Base-by-base conservation (phyloP, 2,113 vertebrate genomes). In the Illadopsis cleaveri region DNA sequence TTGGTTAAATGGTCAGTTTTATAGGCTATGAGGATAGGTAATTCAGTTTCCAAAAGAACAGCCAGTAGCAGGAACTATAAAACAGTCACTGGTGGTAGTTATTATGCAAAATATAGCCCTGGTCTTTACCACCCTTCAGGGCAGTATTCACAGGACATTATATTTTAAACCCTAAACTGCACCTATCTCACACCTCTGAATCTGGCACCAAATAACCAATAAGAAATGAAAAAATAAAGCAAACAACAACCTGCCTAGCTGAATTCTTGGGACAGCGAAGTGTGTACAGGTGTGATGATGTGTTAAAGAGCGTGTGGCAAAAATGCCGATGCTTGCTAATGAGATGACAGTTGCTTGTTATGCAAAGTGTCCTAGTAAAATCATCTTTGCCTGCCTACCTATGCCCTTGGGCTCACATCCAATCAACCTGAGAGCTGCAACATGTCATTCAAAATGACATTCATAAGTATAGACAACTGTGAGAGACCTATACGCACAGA, bases 301-400 rank as follows among this genome's bases (percentile, higher is more conserved):
- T 88, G 95, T 96, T 97, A 97, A 98, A 96, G 91, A 97, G 91
- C 85, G 91, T 85, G 91, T 93, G 86, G 90, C 85, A 96, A 96
- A 96, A 92, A 97, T 93, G 89, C 66, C 90, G 91, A 2, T 82
- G 77, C 82, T 90, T 95, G 76, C 89, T 97, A 97, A 96, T 95
- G 93, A 97, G 94, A 96, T 97, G 96, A 85, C 90, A 95, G 94
- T 90, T 94, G 54, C 93, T 91, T 93, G 73, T 78, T 95, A 94
- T 96, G 91, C 93, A 96, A 96, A 95, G 72, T 94, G 84, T 93
- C 94, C 82, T 44, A 42, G 92, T 72, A 82, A 96, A 97, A 94
- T 93, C 75, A 78, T 89, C 81, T 82, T 86, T 96, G 45, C 77
- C 53, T 93, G 47, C 64, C 64, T 91, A 94, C 94, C 82, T 89